A percentile compares a stretch with the other conserved stretches of the same genome.
Conservation (phyloP, 2,797 vertebrate species). For the Discoglossus pictus region DNA sequence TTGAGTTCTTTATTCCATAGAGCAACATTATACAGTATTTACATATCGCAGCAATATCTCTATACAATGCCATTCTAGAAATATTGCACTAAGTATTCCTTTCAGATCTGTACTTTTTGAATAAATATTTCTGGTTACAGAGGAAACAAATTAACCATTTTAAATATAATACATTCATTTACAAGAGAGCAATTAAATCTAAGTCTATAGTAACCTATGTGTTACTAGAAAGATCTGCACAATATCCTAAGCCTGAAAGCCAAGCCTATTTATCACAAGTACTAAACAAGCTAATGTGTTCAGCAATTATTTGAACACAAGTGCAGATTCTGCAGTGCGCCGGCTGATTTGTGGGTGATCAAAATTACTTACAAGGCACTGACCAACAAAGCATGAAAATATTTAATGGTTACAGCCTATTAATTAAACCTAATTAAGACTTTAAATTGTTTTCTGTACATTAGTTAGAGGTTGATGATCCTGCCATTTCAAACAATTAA, state of each 20-base stretch:
- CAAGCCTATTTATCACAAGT: constrained; percentile 70
- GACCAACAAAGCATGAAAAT: constrained; percentile 69
- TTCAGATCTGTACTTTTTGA: too few species aligned
- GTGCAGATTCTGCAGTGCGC: constrained; percentile 65
- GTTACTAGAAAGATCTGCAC: constrained; percentile 1
- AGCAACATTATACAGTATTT: too few species aligned
- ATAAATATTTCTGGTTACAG: too few species aligned
- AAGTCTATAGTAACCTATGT: neutral
- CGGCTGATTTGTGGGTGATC: constrained; percentile 66
- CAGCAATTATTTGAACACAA: constrained; percentile 70
- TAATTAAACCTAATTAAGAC: constrained; percentile 71
- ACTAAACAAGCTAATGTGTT: constrained; percentile 67
- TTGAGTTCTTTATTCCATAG: too few species aligned
- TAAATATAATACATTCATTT: too few species aligned
- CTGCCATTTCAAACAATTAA: constrained; percentile 54
- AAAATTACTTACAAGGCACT: constrained; percentile 71
- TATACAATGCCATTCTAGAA: too few species aligned
- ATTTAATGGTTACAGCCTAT: constrained; percentile 67
- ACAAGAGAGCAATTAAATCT: too few species aligned
- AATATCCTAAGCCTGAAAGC: constrained; percentile 1
- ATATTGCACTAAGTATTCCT: too few species aligned
- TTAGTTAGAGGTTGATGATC: constrained; percentile 65
- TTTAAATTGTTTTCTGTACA: constrained; percentile 68
- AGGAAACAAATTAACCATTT: too few species aligned
- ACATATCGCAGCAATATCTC: too few species aligned